Percentiles rank a stretch among this genome's conserved stretches.
These are phyloP conservation scores for Halcyon badia DNA, from an alignment of 2,797 vertebrate genomes.

Conservation along the genomic window DNA sequence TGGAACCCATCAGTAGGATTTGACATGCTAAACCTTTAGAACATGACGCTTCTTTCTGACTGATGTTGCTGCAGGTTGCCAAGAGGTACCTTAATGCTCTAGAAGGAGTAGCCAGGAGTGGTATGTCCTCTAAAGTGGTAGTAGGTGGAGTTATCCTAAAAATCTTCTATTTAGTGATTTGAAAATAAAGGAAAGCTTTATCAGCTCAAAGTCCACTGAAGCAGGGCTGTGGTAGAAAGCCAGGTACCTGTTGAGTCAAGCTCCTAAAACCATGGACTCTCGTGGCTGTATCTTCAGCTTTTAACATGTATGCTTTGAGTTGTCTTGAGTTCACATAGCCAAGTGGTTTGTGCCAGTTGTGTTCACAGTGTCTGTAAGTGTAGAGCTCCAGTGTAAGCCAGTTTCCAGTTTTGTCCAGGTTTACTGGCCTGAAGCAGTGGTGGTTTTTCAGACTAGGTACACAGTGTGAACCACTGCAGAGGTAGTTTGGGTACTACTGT, in stretches of 20 bases:
- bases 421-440: not conserved
- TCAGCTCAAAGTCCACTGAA: not conserved
- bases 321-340: not conserved
- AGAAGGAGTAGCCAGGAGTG: not conserved
- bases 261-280: not conserved
- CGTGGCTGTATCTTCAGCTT: not conserved
- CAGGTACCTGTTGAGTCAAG: not conserved
- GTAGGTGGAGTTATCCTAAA: not conserved
- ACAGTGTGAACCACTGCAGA: not conserved
- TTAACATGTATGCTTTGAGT: not conserved
- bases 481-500: not conserved
- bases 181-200: not conserved
- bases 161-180: not conserved
- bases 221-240: not conserved
- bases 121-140: not conserved
- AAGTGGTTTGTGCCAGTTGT: not conserved
- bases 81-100: not conserved
- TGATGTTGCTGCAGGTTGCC: not conserved
- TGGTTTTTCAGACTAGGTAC: not conserved
- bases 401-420: not conserved
- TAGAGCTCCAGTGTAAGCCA: not conserved
- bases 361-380: not conserved
- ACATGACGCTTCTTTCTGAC: not conserved
- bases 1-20: not conserved
- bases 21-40: not conserved